phyloP scores from a whole-genome alignment of 2,797 vertebrate genomes.

The Coregonus suidteri region DNA sequence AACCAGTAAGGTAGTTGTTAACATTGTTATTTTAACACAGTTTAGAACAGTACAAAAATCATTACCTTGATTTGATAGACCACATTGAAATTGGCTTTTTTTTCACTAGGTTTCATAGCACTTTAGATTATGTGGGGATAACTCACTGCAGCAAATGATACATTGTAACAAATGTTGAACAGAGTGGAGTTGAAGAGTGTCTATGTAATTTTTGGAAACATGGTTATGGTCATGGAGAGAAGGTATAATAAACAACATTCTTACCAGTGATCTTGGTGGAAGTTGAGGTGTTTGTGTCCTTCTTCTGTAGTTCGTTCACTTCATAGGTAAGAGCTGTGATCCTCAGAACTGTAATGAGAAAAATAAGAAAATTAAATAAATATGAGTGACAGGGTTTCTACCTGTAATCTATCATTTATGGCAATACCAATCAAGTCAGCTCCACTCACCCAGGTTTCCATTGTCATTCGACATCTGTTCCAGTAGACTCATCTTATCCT shows the following conservation, averaged over 20 bases:
- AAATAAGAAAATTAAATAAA: background rate
- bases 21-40: background rate
- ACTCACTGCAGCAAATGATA: conserved; percentile 4
- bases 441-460: conserved; percentile 38
- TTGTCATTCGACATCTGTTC: conserved; percentile 36
- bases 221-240: background rate
- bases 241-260: background rate
- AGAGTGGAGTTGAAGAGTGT: background rate
- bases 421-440: background rate
- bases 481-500: conserved; percentile 30
- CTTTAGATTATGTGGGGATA: background rate
- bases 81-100: background rate
- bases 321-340: background rate
- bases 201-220: background rate
- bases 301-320: background rate
- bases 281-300: background rate
- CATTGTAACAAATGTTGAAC: background rate
- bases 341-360: conserved; percentile 3
- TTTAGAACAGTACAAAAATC: background rate
- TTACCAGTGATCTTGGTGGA: background rate
- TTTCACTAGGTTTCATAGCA: background rate
- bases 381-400: background rate
- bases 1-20: background rate
- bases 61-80: background rate
- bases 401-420: background rate